These are phyloP conservation scores for Pocillopora verrucosa DNA, from an alignment of 64 coral and sea anemone species.

Conservation along the genomic window DNA sequence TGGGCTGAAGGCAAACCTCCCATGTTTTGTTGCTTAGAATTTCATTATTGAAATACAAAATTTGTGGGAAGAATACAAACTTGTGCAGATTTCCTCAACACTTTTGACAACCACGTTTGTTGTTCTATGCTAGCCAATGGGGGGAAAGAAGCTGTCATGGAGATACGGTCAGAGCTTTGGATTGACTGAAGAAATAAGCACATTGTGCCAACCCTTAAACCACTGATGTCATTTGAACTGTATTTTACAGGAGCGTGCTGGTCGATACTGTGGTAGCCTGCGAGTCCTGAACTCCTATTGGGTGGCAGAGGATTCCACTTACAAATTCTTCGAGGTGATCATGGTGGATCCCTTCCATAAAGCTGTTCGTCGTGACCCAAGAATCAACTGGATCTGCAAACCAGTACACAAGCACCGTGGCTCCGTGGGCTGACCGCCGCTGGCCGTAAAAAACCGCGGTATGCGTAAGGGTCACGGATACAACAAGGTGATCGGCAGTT, in stretches of 20 bases:
- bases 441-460: slow-evolving; percentile 97
- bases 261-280: slow-evolving; percentile 89
- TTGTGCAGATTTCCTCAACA: too few species aligned
- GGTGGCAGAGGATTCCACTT: slow-evolving; percentile 93
- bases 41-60: too few species aligned
- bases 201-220: too few species aligned
- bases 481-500: slow-evolving; percentile 98
- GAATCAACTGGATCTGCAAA: slow-evolving; percentile 99
- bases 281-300: slow-evolving; percentile 97
- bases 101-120: too few species aligned
- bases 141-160: too few species aligned
- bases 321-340: slow-evolving; percentile 97
- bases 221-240: too few species aligned
- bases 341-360: slow-evolving; percentile 96
- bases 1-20: too few species aligned
- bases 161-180: too few species aligned
- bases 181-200: too few species aligned
- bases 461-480: slow-evolving; percentile 92
- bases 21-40: too few species aligned
- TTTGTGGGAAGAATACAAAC: too few species aligned
- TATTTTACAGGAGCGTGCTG: slow-evolving; percentile 83
- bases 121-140: too few species aligned
- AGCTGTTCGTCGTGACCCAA: slow-evolving; percentile 92
- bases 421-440: slow-evolving; percentile 91
- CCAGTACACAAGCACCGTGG: slow-evolving; percentile 97